A percentile compares a stretch with the other conserved stretches of the same genome.
These are phyloP conservation scores for Dissostichus mawsoni DNA, from an alignment of 2,113 vertebrate species.

Conservation along the genomic window DNA sequence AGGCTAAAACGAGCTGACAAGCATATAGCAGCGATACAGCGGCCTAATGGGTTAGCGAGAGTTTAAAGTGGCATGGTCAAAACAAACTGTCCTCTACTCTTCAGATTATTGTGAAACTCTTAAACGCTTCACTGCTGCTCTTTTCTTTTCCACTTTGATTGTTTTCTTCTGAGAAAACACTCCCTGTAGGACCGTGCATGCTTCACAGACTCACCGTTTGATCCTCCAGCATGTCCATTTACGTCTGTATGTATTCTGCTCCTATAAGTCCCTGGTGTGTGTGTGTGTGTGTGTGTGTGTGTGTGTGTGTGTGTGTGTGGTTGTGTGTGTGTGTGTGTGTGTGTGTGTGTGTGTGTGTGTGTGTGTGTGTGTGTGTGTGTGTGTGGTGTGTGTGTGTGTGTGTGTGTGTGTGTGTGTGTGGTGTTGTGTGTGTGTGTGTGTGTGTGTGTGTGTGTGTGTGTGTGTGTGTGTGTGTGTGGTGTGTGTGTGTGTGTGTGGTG, in stretches of 20 bases:
- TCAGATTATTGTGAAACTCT: conserved; percentile 42
- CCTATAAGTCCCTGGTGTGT: neutral
- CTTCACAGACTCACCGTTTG: conserved; percentile 34
- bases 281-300: no score
- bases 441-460: no score
- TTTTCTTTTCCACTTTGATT: conserved; percentile 34
- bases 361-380: no score
- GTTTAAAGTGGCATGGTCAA: conserved; percentile 47
- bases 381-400: no score
- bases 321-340: neutral
- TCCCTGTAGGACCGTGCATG: neutral
- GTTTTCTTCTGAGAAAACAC: conserved; percentile 15
- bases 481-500: neutral
- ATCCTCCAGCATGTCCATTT: conserved; percentile 19
- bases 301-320: no score
- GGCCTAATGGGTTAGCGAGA: conserved; percentile 47
- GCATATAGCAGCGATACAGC: conserved; percentile 44
- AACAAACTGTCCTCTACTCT: conserved; percentile 22
- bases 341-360: no score
- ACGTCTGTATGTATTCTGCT: conserved; percentile 1
- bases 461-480: neutral
- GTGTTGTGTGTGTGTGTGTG: no score
- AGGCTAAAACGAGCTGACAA: conserved; percentile 63
- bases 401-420: no score
- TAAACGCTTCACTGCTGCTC: conserved; percentile 26